Conservation (phyloP, 1,140 invertebrate genomes). For the Habropoda laboriosa region DNA sequence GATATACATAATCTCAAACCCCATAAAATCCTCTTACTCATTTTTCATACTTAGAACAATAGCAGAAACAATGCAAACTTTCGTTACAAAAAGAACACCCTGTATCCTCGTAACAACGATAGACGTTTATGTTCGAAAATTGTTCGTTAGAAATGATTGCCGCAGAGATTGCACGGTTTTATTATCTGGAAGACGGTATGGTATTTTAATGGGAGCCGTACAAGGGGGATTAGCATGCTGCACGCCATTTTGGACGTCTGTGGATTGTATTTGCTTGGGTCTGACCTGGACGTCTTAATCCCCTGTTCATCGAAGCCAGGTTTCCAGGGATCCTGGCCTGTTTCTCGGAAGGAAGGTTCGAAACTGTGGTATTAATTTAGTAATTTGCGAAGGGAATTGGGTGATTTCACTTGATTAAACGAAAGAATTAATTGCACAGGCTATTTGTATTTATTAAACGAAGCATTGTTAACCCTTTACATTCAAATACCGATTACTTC, state of each 20-base stretch:
- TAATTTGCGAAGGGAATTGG: not conserved
- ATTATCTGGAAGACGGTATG: too few species aligned
- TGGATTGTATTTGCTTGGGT: not conserved
- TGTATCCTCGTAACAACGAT: too few species aligned
- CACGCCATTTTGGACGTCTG: not conserved
- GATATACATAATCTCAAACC: too few species aligned
- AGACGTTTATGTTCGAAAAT: too few species aligned
- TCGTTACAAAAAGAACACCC: too few species aligned
- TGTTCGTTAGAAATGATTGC: too few species aligned
- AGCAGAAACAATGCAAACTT: too few species aligned
- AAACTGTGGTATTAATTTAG: not conserved
- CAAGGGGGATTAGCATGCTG: not conserved
- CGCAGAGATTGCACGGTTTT: too few species aligned
- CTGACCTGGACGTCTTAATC: constrained; percentile 1
- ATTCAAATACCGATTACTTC: too few species aligned
- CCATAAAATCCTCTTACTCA: too few species aligned
- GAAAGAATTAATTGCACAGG: not conserved
- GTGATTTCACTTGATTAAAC: not conserved
- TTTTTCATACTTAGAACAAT: too few species aligned
- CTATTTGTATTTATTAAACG: not conserved
- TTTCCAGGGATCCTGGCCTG: not conserved
- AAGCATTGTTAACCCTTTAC: too few species aligned
- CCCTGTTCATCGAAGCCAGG: not conserved
- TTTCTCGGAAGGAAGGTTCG: not conserved
- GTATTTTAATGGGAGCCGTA: not conserved